Evolutionary conservation across 2,797 vertebrate genomes (phyloP).

Genomic region (Saxicola maurus): DNA sequence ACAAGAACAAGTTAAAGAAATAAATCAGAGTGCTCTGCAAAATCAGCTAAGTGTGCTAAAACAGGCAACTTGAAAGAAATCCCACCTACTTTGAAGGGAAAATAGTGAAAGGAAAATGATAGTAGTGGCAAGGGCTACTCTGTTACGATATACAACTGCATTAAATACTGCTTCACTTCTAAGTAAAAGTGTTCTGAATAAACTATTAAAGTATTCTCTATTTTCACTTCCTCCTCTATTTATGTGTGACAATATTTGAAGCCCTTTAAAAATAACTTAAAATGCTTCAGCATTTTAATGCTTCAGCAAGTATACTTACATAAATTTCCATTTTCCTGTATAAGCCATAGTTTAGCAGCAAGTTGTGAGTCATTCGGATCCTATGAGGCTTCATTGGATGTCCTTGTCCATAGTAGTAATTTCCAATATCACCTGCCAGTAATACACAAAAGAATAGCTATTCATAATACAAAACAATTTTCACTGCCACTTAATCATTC

Average conservation of each 20-base stretch:
- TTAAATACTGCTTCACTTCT: not conserved
- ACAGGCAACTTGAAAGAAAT: not conserved
- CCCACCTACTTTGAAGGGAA: not conserved
- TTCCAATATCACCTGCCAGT: slow-evolving; percentile 87
- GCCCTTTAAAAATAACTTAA: not conserved
- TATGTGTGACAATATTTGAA: not conserved
- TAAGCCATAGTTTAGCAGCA: slow-evolving; percentile 94
- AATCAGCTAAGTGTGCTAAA: not conserved
- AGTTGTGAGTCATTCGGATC: slow-evolving; percentile 96
- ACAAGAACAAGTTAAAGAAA: slow-evolving; percentile 35
- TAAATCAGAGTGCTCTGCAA: not conserved
- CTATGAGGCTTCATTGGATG: slow-evolving; percentile 94
- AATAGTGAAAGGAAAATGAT: not conserved
- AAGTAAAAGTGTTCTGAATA: not conserved
- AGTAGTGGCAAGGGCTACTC: not conserved
- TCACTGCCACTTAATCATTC: not conserved
- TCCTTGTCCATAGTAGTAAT: slow-evolving; percentile 93
- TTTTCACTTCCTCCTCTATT: not conserved
- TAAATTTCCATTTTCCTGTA: slow-evolving; percentile 98
- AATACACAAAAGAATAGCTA: slow-evolving; percentile 17
- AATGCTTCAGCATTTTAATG: not conserved
- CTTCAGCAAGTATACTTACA: slow-evolving; percentile 70
- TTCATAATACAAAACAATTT: not conserved
- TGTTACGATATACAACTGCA: not conserved
- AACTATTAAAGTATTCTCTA: not conserved